Conservation (phyloP, 1,140 invertebrate species). For the Bombus difficillimus region DNA sequence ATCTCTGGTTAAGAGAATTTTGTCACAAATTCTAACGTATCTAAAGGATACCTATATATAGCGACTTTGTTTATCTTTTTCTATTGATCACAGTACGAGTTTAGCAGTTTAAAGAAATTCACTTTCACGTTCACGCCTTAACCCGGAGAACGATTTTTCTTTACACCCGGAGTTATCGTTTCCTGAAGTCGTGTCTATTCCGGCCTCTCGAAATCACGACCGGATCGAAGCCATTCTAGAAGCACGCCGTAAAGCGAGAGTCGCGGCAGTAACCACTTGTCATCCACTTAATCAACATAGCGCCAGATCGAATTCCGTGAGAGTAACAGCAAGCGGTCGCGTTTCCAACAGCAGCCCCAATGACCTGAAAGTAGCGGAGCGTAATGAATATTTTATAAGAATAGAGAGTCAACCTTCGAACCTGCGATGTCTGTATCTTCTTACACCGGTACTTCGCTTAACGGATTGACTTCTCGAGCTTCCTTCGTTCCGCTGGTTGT, state of each 20-base stretch:
- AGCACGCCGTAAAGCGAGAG: constrained; percentile 46
- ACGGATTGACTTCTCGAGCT: constrained; percentile 33
- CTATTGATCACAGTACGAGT: neutral
- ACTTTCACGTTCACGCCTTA: constrained; percentile 53
- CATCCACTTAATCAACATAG: constrained; percentile 64
- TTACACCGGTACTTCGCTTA: neutral
- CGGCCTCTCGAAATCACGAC: constrained; percentile 55
- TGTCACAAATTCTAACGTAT: too few species aligned
- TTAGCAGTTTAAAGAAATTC: constrained; percentile 18
- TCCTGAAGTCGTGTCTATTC: constrained; percentile 59
- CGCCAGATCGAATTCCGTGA: constrained; percentile 56
- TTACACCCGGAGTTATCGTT: constrained; percentile 24
- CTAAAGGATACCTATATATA: too few species aligned
- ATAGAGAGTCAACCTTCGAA: constrained; percentile 41
- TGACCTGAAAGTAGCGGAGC: constrained; percentile 59
- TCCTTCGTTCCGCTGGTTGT: neutral
- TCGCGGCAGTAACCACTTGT: constrained; percentile 43
- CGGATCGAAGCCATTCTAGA: constrained; percentile 29
- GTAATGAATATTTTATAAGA: constrained; percentile 69
- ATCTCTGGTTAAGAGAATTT: too few species aligned
- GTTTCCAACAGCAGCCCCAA: constrained; percentile 33
- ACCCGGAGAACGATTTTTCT: constrained; percentile 28
- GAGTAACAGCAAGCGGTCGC: constrained; percentile 25
- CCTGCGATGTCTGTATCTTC: neutral
- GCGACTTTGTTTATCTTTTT: too few species aligned